Evolutionary conservation across 2,888 invertebrate species (phyloP).

Genomic region (Plebejus melissa): DNA sequence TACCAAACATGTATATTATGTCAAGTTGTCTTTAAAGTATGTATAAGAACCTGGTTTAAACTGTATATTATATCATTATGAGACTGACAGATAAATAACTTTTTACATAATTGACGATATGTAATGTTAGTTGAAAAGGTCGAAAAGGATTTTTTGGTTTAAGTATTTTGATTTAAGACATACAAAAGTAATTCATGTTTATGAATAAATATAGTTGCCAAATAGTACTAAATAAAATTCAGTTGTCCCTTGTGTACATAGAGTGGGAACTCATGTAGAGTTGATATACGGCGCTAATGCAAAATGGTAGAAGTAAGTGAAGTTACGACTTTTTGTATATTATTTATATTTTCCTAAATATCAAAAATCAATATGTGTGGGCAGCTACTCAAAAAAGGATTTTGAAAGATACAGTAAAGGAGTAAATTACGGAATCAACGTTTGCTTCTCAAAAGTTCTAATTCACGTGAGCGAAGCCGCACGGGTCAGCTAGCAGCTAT

Average conservation of each 20-base stretch:
- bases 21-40: too few species aligned
- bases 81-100: too few species aligned
- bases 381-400: too few species aligned
- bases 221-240: slow-evolving; percentile 22
- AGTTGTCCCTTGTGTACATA: slow-evolving; percentile 46
- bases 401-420: too few species aligned
- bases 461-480: too few species aligned
- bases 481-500: not conserved
- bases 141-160: too few species aligned
- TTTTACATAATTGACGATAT: not conserved
- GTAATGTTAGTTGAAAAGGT: not conserved
- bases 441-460: not conserved
- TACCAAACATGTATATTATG: too few species aligned
- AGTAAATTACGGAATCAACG: not conserved
- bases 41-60: too few species aligned
- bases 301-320: not conserved
- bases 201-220: slow-evolving; percentile 16
- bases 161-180: not conserved
- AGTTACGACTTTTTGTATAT: not conserved
- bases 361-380: too few species aligned
- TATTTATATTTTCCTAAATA: too few species aligned
- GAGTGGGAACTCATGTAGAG: slow-evolving; percentile 72
- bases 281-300: slow-evolving; percentile 39
- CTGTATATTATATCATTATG: too few species aligned
- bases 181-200: not conserved